Evolutionary conservation across 1,140 invertebrate species (phyloP), one percentile per base, ranked within the genome.

Genomic region (Pseudomyrmex flavicornis): DNA sequence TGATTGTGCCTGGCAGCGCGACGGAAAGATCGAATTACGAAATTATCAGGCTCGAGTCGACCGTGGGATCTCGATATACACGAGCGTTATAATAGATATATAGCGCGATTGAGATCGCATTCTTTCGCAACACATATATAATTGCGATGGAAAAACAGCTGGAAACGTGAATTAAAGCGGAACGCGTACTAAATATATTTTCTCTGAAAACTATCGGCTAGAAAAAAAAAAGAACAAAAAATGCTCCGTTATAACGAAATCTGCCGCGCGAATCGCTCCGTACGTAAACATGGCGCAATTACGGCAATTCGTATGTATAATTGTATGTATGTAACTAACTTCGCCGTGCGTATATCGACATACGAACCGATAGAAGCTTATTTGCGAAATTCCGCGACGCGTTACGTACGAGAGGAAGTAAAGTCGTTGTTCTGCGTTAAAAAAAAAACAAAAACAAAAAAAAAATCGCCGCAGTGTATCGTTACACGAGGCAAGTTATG

Each of bases 11-110:
- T 20, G n/a, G 46, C 65, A 68, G 46, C 65, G 35, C 26, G 26
- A 63, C 26, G 26, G 65, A 68, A 68, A 68, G 46, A 68, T 68
- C 46, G 17, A 68, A 68, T 68, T 68, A 52, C 46, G 46, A 50
- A 68, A 50, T 50, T 68, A 68, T 68, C 46, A 50, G 50, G 17
- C 17, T 35, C 35, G 46, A 50, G 26, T 63, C 61, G 61, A 63
- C 17, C 65, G 46, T 68, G 17, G 17, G 46, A 68, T 68, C 46
- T 20, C 46, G 46, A 10, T 2, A 22, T 17, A 68, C 50, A 52
- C 17, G 46, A 68, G 20, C 17, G 10, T 17, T 68, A 68, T 68
- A 68, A 50, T 20, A 68, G n/a, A 50, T 20, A 17, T 17, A 20
- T 17, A 17, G 3, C 61, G 26, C 26, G 17, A 68, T 52, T 50